These are phyloP conservation scores for Platichthys flesus DNA, from an alignment of 2,113 vertebrate genomes.

Conservation along the genomic window DNA sequence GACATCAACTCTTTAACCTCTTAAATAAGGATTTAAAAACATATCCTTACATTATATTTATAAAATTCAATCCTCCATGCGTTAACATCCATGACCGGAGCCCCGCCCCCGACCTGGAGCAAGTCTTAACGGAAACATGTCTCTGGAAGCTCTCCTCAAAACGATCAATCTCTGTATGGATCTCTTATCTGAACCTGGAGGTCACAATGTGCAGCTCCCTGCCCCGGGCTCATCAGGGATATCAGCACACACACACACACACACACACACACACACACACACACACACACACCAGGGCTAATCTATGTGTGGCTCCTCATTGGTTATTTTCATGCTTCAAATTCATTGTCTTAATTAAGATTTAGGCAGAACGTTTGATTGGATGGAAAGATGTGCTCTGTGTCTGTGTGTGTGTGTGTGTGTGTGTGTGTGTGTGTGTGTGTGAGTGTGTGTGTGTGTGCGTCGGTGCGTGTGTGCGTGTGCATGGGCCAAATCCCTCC, in stretches of 20 bases:
- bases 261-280: slow-evolving; percentile 17
- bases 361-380: slow-evolving; percentile 56
- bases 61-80: too few species aligned
- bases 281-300: slow-evolving; percentile 28
- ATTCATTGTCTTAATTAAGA: slow-evolving; percentile 73
- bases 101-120: too few species aligned
- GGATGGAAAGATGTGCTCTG: slow-evolving; percentile 63
- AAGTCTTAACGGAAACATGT: too few species aligned
- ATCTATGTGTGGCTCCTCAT: slow-evolving; percentile 51
- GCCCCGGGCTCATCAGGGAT: background rate
- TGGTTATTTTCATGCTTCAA: slow-evolving; percentile 55
- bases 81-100: too few species aligned
- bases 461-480: too few species aligned
- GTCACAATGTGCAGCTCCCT: too few species aligned
- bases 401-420: background rate
- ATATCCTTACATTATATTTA: too few species aligned
- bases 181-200: too few species aligned
- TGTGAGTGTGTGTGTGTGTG: background rate
- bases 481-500: too few species aligned
- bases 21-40: too few species aligned
- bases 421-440: background rate
- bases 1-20: background rate
- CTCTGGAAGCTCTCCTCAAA: too few species aligned
- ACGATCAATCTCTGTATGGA: too few species aligned
- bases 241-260: background rate